These are phyloP conservation scores for Deroplatys truncata DNA, from an alignment of 2,888 invertebrate genomes.

Conservation along the genomic window DNA sequence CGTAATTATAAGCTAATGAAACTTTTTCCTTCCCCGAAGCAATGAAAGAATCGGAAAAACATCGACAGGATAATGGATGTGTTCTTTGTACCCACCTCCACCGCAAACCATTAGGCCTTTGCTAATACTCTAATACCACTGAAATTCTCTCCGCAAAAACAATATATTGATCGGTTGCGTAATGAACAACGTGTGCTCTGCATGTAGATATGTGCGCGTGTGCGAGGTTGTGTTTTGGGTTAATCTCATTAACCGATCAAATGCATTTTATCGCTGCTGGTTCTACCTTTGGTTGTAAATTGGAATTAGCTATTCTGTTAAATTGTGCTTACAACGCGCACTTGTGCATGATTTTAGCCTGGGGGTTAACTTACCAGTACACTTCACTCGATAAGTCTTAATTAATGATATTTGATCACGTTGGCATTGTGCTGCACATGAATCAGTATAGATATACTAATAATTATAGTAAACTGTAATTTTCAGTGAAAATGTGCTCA, in stretches of 20 bases:
- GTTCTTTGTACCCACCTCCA: background rate
- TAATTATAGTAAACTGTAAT: too few species aligned
- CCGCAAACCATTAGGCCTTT: background rate
- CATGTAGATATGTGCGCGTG: too few species aligned
- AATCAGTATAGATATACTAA: too few species aligned
- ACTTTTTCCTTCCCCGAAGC: background rate
- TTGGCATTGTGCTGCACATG: too few species aligned
- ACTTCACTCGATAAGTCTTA: background rate
- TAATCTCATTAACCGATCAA: background rate
- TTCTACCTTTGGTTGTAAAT: background rate
- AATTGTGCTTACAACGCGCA: background rate
- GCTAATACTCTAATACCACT: background rate
- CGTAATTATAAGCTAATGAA: background rate
- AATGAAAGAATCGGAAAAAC: background rate
- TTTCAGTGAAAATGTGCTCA: too few species aligned
- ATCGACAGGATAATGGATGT: background rate
- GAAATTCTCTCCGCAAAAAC: background rate
- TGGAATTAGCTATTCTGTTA: background rate
- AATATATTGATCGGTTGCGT: background rate
- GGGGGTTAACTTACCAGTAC: background rate
- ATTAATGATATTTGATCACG: too few species aligned
- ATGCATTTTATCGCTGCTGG: background rate
- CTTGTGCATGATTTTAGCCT: too few species aligned
- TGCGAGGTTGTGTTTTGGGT: background rate
- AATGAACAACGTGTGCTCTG: too few species aligned